These are phyloP conservation scores for Nematopogon swammerdamellus DNA, from an alignment of 2,888 invertebrate species.

Conservation along the genomic window DNA sequence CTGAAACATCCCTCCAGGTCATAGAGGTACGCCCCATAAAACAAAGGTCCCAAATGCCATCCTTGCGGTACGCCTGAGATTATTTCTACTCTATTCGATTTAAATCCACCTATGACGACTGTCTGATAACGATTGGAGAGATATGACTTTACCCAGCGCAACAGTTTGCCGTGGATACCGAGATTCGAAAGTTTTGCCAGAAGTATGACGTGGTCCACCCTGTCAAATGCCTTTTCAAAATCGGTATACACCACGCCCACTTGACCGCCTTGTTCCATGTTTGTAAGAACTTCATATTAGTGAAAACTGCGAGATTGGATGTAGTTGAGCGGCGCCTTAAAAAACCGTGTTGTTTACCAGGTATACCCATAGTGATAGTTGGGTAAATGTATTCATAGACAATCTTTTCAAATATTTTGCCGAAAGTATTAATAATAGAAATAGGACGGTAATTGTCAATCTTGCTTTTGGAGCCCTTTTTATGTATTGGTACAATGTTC, in stretches of 20 bases:
- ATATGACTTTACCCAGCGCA: slow-evolving; percentile 1
- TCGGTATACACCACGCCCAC: no score
- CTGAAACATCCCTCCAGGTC: background rate
- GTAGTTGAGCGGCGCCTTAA: background rate
- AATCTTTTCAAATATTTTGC: no score
- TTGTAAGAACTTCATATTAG: background rate
- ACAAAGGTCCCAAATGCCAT: background rate
- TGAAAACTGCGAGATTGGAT: slow-evolving; percentile 2
- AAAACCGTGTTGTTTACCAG: slow-evolving; percentile 2
- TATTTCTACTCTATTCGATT: no score
- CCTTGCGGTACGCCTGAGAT: background rate
- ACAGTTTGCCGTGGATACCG: background rate
- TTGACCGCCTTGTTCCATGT: slow-evolving; percentile 7
- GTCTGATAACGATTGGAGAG: background rate
- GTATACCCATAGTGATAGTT: background rate
- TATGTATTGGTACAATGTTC: no score
- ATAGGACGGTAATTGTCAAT: no score
- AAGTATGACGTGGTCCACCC: no score
- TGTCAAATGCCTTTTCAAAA: no score
- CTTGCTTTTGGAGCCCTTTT: no score
- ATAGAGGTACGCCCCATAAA: background rate
- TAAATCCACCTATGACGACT: background rate
- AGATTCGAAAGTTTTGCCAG: no score
- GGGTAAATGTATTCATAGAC: background rate
- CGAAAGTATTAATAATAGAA: no score